Base-by-base conservation (phyloP, 2,888 invertebrate genomes). In the Helicoverpa assulta region DNA sequence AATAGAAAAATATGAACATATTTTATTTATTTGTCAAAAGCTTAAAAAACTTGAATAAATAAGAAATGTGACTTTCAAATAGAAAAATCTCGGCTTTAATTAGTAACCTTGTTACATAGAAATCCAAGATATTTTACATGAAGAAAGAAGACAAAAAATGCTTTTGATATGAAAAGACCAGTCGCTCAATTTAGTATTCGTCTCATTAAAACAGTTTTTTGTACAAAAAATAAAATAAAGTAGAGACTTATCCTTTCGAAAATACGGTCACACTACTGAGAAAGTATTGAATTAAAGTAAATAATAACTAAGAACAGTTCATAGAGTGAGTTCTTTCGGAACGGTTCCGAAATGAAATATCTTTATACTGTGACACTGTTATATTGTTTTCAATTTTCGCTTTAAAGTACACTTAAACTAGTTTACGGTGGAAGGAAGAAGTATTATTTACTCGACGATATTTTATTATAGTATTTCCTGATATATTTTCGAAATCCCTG, bases 241-340 rank as follows among this genome's bases (percentile, higher is more conserved):
- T 12, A 47, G 29, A 16, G 26, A 52, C 57, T 62, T 67, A 66
- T 66, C 70, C 70, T 19, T 52, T 62, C 10, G 21, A 5, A 52
- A 78, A 18, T 8, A 33, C 59, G 40, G 66, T 54, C 21, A 37
- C 57, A 26, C 19, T 68, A 59, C 57, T 68, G 19, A 50, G 54
- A 21, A 53, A 21, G 56, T 51, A 67, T 72, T 72, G 66, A 72
- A 72, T 78, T 67, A 69, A 61, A 53, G 47, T 50, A 64, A 76
- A 60, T 52, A 76, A 69, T 59, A 78, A 66, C 60, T 29, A 12
- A 51, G 52, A 16, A 53, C 54, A 50, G 18, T 64, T 33, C 43
- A 40, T n/a, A 54, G 33, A 47, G 51, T 62, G 59, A 12, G 6
- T 40, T 8, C 37, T 64, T 52, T 18, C 3, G 67, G 14, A 56